Evolutionary conservation across 2,888 invertebrate species (phyloP), one percentile per base, ranked within the genome.

Genomic region (Pristionchus arcanus): DNA sequence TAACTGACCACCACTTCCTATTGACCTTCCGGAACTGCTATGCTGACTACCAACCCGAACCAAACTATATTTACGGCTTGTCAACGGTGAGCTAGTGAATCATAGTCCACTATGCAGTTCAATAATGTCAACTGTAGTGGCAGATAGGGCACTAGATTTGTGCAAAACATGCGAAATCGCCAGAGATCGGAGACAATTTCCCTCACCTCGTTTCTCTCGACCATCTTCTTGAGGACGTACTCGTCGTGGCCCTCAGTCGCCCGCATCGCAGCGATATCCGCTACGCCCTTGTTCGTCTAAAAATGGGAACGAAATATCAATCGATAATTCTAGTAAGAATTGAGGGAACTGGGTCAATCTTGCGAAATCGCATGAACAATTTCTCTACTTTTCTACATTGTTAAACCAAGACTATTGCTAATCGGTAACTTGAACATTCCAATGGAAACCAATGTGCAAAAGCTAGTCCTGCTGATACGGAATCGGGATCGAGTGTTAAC

Each of bases 201-300:
- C 9, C 42, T 7, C 42, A 49, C 42, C 42, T 49, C 42, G 13
- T 49, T 49, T 49, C 42, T 49, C 89, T 89, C 89, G n/a, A 28
- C 89, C 81, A 83, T 59, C 66, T 89, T 89, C 83, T 83, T 89
- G 37, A 89, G 49, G 59, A 68, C 55, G 81, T 89, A 81, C 59
- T 63, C 63, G 66, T 89, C 89, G 83, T 28, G 81, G 31, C 81
- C 31, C 15, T 55, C 81, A 13, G 31, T 28, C 28, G 81, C 81
- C 25, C 81, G 81, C 81, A 89, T 66, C n/a, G 42, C 42, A 4
- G 63, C 28, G 63, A 89, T 66, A 11, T 81, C 81, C 63, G 55
- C 37, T 49, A 49, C 59, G 34, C 89, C 89, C 83, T 83, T 89
- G n/a, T 63, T 81, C 63, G 81, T 42, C 89, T 89, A 66, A 1